Conservation (phyloP, 2,113 vertebrate genomes). For the Xenus cinereus region DNA sequence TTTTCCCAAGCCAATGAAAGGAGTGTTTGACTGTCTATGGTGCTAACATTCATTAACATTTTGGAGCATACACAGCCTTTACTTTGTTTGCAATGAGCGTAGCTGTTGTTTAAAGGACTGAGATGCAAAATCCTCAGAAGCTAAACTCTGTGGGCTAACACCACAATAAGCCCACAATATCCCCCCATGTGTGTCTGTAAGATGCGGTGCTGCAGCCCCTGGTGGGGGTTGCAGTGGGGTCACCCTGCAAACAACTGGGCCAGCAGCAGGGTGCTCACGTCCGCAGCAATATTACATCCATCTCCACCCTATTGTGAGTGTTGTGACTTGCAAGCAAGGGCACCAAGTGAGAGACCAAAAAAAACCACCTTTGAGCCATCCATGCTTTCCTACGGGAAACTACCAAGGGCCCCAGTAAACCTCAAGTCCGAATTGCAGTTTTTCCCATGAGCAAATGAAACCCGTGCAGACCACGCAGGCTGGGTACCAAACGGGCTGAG, state of each 20-base stretch:
- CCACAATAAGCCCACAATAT: not conserved
- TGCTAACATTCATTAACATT: not conserved
- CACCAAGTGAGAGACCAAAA: not conserved
- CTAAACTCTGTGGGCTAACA: not conserved
- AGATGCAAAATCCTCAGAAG: not conserved
- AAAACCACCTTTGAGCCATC: not conserved
- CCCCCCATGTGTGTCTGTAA: accelerated
- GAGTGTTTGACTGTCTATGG: accelerated
- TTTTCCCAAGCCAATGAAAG: not conserved
- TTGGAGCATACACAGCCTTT: not conserved
- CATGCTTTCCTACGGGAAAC: not conserved
- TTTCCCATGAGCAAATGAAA: not conserved
- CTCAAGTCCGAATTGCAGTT: not conserved
- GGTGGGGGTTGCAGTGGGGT: not conserved
- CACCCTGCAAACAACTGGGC: accelerated
- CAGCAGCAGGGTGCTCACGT: accelerated
- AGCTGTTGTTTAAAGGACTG: not conserved
- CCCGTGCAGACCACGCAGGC: accelerated
- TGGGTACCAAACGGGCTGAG: not conserved
- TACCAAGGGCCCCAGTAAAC: not conserved
- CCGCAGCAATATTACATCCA: not conserved
- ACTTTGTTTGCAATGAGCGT: not conserved
- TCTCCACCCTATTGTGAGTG: not conserved
- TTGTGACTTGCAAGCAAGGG: not conserved
- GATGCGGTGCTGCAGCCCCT: accelerated